phyloP scores from a whole-genome alignment of 2,113 vertebrate species.

The Leucopsar rothschildi region DNA sequence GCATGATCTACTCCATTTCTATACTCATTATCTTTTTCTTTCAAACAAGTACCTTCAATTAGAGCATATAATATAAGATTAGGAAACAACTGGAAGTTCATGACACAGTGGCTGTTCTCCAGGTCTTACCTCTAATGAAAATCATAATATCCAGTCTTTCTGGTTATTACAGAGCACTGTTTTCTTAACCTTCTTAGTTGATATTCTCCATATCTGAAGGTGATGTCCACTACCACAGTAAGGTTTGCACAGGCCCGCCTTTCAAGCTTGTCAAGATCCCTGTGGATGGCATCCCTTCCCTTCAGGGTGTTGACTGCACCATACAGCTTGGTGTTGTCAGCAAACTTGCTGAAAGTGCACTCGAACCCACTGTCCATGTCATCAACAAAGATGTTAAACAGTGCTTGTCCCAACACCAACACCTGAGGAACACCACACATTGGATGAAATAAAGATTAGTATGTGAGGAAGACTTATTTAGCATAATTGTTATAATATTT shows the following conservation, averaged over 20 bases:
- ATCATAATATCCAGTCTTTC: not conserved
- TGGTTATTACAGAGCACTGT: not conserved
- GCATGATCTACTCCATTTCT: not conserved
- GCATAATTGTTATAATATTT: not conserved
- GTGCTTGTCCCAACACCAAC: not conserved
- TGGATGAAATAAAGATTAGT: not conserved
- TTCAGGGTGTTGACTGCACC: not conserved
- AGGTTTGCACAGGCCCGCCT: not conserved
- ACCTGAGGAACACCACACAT: not conserved
- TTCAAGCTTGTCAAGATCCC: no score
- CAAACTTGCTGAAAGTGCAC: not conserved
- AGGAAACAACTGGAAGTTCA: not conserved
- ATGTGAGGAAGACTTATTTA: not conserved
- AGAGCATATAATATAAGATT: not conserved
- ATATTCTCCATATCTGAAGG: not conserved
- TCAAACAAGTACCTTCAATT: not conserved
- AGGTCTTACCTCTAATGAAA: not conserved
- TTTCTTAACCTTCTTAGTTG: not conserved
- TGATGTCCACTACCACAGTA: not conserved
- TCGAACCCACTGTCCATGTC: not conserved
- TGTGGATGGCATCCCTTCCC: not conserved
- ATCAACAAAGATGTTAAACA: not conserved
- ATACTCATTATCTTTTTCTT: not conserved
- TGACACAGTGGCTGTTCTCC: not conserved
- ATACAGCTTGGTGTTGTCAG: no score